Percentiles rank a stretch among this genome's conserved stretches.
phyloP scores from a whole-genome alignment of 2,797 vertebrate species.

The Oceanodroma leucorhoa region DNA sequence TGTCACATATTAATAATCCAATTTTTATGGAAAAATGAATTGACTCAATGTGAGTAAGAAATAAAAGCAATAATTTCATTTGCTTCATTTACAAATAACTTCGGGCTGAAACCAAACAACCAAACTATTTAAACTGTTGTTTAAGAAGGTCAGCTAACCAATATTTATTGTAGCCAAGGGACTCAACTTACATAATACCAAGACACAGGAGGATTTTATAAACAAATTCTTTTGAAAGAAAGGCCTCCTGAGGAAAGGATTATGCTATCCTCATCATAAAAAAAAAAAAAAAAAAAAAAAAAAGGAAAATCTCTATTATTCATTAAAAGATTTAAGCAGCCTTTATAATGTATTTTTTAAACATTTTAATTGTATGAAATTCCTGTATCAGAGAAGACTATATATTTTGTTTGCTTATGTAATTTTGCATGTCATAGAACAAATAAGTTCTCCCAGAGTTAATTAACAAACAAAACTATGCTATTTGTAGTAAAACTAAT shows the following conservation, averaged over 20 bases:
- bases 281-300: background rate
- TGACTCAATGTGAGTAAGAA: constrained; percentile 26
- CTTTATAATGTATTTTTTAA: background rate
- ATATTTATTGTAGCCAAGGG: constrained; percentile 36
- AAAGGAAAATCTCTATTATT: background rate
- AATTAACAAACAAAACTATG: background rate
- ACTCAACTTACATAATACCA: constrained; percentile 44
- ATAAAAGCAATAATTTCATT: constrained; percentile 18
- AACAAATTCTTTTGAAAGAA: constrained; percentile 28
- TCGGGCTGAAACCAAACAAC: constrained; percentile 36
- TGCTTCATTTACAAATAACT: constrained; percentile 55
- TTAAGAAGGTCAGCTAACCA: constrained; percentile 47
- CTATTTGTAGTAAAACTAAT: background rate
- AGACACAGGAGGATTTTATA: constrained; percentile 21
- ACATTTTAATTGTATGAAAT: background rate
- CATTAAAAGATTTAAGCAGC: constrained; percentile 19
- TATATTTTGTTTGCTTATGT: background rate
- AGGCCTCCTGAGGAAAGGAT: background rate
- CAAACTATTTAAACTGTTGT: constrained; percentile 41
- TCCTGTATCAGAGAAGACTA: background rate
- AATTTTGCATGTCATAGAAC: background rate
- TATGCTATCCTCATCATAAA: background rate
- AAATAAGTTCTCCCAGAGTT: background rate
- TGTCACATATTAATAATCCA: background rate
- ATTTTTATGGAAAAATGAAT: constrained; percentile 28